Evolutionary conservation across 2,113 vertebrate genomes (phyloP).

Genomic region (Archilochus colubris): DNA sequence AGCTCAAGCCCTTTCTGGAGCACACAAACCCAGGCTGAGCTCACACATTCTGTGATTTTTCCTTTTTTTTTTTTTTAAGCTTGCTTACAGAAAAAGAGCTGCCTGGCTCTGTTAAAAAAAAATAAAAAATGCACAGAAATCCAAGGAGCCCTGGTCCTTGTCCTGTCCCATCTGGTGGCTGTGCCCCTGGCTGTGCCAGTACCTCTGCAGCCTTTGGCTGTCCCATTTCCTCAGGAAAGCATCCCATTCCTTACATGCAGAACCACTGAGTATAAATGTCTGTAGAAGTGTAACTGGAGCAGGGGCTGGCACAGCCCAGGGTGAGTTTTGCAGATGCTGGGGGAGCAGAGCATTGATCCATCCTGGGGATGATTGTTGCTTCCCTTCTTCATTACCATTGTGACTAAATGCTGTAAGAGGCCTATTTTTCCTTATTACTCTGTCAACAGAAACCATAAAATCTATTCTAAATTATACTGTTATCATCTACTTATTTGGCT

Average conservation of each 20-base stretch:
- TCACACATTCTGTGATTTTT: too few species aligned
- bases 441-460: neutral
- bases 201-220: neutral
- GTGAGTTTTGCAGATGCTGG: neutral
- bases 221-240: neutral
- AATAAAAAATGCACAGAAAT: too few species aligned
- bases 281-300: too few species aligned
- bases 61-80: too few species aligned
- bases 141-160: too few species aligned
- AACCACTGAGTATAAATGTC: too few species aligned
- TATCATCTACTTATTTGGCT: neutral
- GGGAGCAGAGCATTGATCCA: neutral
- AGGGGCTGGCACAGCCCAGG: neutral
- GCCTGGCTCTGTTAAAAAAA: too few species aligned
- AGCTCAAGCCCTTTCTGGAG: neutral
- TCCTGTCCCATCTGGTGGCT: too few species aligned
- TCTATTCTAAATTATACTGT: neutral
- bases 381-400: neutral
- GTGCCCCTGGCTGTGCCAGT: neutral
- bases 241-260: too few species aligned
- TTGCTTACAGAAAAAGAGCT: too few species aligned
- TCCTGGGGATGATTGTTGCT: neutral
- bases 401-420: neutral
- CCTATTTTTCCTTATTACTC: neutral
- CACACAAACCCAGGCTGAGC: neutral